phyloP scores from a whole-genome alignment of 1,140 invertebrate genomes.

The Hycleus phaleratus region DNA sequence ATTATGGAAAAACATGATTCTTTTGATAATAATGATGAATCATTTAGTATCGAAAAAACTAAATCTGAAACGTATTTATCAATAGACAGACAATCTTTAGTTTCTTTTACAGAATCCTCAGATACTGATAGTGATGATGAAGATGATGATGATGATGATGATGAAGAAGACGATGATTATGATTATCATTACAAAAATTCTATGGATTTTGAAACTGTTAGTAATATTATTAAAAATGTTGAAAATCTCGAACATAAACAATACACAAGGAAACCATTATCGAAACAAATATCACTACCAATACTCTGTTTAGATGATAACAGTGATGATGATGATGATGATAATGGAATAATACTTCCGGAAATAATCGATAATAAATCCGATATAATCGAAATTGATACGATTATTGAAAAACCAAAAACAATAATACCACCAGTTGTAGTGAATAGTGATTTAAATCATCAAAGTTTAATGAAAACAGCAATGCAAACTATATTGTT shows the following conservation, averaged over 20 bases:
- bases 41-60: too few relatives aligned
- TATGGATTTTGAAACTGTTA: constrained; percentile 45
- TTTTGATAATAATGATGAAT: constrained; percentile 17
- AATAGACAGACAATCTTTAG: too few relatives aligned
- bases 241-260: constrained; percentile 21
- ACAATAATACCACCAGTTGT: too few relatives aligned
- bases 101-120: too few relatives aligned
- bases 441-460: constrained; percentile 1
- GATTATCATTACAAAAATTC: constrained; percentile 34
- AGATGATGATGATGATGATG: too few relatives aligned
- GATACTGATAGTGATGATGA: too few relatives aligned
- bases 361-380: too few relatives aligned
- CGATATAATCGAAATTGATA: too few relatives aligned
- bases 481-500: constrained; percentile 40
- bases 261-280: constrained; percentile 10
- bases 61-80: too few relatives aligned
- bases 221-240: constrained; percentile 48
- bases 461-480: constrained; percentile 34
- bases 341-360: too few relatives aligned
- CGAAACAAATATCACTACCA: constrained; percentile 27
- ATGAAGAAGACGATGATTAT: constrained; percentile 42
- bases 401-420: too few relatives aligned
- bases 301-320: constrained; percentile 6
- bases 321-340: too few relatives aligned
- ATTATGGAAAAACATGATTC: constrained; percentile 27